phyloP scores from a whole-genome alignment of 64 coral and sea anemone genomes.

The Astreopora myriophthalma region DNA sequence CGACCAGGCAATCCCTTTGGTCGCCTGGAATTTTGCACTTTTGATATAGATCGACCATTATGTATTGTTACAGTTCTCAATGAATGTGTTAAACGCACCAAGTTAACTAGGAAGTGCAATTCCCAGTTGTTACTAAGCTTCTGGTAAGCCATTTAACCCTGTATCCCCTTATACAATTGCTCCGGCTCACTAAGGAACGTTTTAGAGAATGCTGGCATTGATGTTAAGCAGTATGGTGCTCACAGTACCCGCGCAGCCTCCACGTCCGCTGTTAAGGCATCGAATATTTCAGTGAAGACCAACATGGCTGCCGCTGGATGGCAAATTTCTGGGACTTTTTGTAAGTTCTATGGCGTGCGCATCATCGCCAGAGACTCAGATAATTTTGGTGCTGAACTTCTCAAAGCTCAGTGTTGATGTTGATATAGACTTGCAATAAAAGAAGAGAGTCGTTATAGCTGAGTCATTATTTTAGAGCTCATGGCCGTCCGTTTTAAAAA shows the following conservation, averaged over 20 bases:
- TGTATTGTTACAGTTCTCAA: constrained; percentile 35
- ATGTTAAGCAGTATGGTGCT: background rate
- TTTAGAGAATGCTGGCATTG: background rate
- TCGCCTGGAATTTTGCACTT: constrained; percentile 10
- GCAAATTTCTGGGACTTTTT: too few relatives aligned
- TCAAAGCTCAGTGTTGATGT: too few relatives aligned
- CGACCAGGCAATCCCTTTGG: constrained; percentile 62
- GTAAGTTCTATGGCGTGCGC: too few relatives aligned
- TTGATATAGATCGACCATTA: constrained; percentile 34
- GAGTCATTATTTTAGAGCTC: too few relatives aligned
- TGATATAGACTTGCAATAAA: too few relatives aligned
- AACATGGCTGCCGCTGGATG: too few relatives aligned
- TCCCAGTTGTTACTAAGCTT: constrained; percentile 16
- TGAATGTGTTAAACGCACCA: constrained; percentile 5
- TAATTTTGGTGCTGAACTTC: too few relatives aligned
- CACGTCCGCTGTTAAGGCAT: too few relatives aligned
- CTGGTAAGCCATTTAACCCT: background rate
- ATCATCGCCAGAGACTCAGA: too few relatives aligned
- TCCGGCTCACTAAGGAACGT: constrained; percentile 12
- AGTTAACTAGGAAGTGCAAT: background rate
- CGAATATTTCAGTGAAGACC: background rate
- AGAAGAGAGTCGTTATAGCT: too few relatives aligned
- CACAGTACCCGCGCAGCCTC: background rate
- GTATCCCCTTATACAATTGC: constrained; percentile 13
- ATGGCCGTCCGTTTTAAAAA: too few relatives aligned